Evolutionary conservation across 2,113 vertebrate genomes (phyloP), one percentile per base, ranked within the genome.

Genomic region (Periophthalmodon schlosseri): DNA sequence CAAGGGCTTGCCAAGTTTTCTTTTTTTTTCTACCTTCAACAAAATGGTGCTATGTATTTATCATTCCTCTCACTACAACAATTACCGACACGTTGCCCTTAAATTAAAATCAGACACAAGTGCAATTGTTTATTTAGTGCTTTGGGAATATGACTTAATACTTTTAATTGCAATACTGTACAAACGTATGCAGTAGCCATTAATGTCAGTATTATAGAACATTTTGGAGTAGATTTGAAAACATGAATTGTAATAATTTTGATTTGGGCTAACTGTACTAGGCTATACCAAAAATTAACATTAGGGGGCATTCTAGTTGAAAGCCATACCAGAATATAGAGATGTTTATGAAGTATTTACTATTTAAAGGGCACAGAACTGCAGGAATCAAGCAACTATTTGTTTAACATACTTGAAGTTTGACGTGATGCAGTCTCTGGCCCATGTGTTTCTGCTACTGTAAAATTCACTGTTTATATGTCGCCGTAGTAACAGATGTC

Each of bases 1-100:
- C 76, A 70, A 20, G 73, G 78, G 77, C 83, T 84, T 81, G 86
- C 86, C 39, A 90, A 88, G 83, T 89, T 87, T 85, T 89, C 85
- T 84, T 68, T 83, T 88, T 84, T 83, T 76, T 87, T 87, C 77
- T 88, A 72, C 88, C 92, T 92, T 92, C 83, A 89, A 92, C 88
- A 91, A 91, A 92, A 94, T 91, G 94, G 94, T 95, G 94, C 94
- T 95, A 94, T 89, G 82, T 92, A 92, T 93, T 93, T 94, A 94
- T 94, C 94, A 95, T 95, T 95, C 94, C 94, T 93, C 80, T 90
- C 86, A 91, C 73, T 88, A 91, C 75, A 66, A 68, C 50, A 20
- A 76, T 80, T 79, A 78, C 75, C 77, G 77, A 57, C 84, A 70
- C 28, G 16, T 79, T 81, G 83, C 78, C 76, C 64, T 86, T 69